Conservation (phyloP, 2,888 invertebrate species). For the Chrysolina americana region DNA sequence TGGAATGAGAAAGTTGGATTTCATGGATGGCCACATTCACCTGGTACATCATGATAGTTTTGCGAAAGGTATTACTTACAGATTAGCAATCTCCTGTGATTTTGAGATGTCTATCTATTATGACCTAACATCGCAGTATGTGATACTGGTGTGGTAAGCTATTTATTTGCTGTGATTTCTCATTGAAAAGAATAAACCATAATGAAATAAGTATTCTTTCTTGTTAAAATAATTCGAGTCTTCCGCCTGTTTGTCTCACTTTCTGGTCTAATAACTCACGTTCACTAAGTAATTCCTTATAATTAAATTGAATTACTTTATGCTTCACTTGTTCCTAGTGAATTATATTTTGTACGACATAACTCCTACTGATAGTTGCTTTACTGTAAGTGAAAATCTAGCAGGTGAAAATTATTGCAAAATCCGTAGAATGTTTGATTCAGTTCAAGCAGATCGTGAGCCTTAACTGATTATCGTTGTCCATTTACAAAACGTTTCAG, state of each 20-base stretch:
- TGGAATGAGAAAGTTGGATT: not conserved
- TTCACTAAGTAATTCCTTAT: slow-evolving; percentile 56
- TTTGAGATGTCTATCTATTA: slow-evolving; percentile 19
- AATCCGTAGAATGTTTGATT: slow-evolving; percentile 39
- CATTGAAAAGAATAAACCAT: slow-evolving; percentile 47
- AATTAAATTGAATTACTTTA: slow-evolving; percentile 58
- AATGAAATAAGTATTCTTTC: slow-evolving; percentile 47
- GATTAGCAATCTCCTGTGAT: slow-evolving; percentile 19
- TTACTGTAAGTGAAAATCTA: slow-evolving; percentile 49
- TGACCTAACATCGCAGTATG: slow-evolving; percentile 26
- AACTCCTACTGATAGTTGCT: slow-evolving; percentile 46
- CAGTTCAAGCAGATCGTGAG: slow-evolving; percentile 43
- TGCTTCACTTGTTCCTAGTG: slow-evolving; percentile 56
- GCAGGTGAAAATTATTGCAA: slow-evolving; percentile 49
- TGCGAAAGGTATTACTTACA: slow-evolving; percentile 21
- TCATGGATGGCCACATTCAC: slow-evolving; percentile 13
- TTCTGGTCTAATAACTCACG: slow-evolving; percentile 58
- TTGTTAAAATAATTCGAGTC: slow-evolving; percentile 53
- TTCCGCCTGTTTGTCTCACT: slow-evolving; percentile 56
- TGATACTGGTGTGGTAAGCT: slow-evolving; percentile 25
- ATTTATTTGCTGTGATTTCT: slow-evolving; percentile 31
- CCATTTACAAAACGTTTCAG: slow-evolving; percentile 41
- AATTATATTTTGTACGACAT: slow-evolving; percentile 53
- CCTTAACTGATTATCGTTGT: slow-evolving; percentile 43
- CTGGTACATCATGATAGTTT: slow-evolving; percentile 14